Percentiles rank a stretch among this genome's conserved stretches.
Evolutionary conservation across 1,140 invertebrate genomes (phyloP).

Genomic region (Psix sp.): DNA sequence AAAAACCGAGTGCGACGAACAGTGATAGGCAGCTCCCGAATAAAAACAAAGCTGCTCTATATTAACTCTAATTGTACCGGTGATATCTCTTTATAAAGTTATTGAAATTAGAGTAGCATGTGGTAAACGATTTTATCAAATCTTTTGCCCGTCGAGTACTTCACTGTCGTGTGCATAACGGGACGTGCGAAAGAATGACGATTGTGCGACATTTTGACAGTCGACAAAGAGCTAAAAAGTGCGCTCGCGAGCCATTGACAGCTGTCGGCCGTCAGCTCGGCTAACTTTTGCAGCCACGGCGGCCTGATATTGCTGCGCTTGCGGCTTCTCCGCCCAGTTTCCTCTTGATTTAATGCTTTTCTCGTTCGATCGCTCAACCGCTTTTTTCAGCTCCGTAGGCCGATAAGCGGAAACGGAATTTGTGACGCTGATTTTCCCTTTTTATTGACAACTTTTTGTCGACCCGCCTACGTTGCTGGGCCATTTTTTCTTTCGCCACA

Average conservation of each 20-base stretch:
- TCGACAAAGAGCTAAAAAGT: conserved; percentile 52
- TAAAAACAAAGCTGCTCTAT: conserved; percentile 15
- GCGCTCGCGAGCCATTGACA: conserved; percentile 62
- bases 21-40: conserved; percentile 17
- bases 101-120: conserved; percentile 35
- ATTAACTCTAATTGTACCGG: conserved; percentile 44
- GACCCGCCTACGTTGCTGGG: not conserved
- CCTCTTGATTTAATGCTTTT: conserved; percentile 56
- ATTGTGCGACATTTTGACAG: conserved; percentile 56
- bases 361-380: conserved; percentile 42
- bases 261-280: conserved; percentile 70
- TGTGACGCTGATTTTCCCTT: conserved; percentile 47
- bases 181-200: conserved; percentile 38
- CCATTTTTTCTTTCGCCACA: conserved; percentile 16
- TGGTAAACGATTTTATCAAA: conserved; percentile 54
- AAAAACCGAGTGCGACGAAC: conserved; percentile 1
- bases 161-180: conserved; percentile 39
- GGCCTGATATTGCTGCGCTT: conserved; percentile 54
- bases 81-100: conserved; percentile 24
- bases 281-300: conserved; percentile 48
- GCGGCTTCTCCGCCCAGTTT: conserved; percentile 53
- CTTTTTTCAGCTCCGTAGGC: conserved; percentile 37
- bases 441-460: conserved; percentile 32
- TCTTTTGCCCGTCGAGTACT: conserved; percentile 58
- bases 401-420: conserved; percentile 55